Evolutionary conservation across 2,113 vertebrate species (phyloP).

Genomic region (Phalacrocorax aristotelis): DNA sequence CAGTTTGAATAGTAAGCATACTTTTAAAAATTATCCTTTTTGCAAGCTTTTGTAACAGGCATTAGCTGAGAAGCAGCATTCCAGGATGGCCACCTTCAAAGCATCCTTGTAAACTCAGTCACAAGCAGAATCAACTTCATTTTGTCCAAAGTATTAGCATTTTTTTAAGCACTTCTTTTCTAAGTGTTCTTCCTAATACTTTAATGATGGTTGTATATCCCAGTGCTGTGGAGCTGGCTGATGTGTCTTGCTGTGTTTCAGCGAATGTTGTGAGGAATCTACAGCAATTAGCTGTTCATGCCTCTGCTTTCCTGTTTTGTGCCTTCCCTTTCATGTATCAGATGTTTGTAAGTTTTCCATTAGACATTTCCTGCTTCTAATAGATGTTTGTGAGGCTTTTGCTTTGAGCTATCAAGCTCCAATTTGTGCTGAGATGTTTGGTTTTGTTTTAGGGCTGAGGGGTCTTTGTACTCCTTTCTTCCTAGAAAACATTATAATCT

Average conservation of each 20-base stretch:
- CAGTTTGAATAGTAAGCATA: not conserved
- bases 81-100: slow-evolving; percentile 18
- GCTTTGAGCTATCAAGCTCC: slow-evolving; percentile 68
- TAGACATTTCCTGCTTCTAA: slow-evolving; percentile 75
- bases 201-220: slow-evolving; percentile 35
- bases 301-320: slow-evolving; percentile 71
- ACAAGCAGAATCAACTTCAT: not conserved
- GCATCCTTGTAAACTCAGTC: slow-evolving; percentile 9
- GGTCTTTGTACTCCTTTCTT: slow-evolving; percentile 59
- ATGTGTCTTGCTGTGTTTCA: slow-evolving; percentile 62
- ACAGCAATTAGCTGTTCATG: slow-evolving; percentile 72
- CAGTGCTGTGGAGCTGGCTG: slow-evolving; percentile 8
- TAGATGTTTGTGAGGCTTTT: slow-evolving; percentile 68
- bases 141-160: not conserved
- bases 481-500: slow-evolving; percentile 49
- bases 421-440: slow-evolving; percentile 66
- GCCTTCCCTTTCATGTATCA: slow-evolving; percentile 74
- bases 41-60: not conserved
- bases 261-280: slow-evolving; percentile 50
- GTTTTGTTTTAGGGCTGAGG: slow-evolving; percentile 58
- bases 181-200: not conserved
- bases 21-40: not conserved
- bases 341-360: slow-evolving; percentile 76
- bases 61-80: slow-evolving; percentile 7
- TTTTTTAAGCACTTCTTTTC: not conserved